Conservation (phyloP, 2,888 invertebrate species). For the Thysanoteuthis rhombus region DNA sequence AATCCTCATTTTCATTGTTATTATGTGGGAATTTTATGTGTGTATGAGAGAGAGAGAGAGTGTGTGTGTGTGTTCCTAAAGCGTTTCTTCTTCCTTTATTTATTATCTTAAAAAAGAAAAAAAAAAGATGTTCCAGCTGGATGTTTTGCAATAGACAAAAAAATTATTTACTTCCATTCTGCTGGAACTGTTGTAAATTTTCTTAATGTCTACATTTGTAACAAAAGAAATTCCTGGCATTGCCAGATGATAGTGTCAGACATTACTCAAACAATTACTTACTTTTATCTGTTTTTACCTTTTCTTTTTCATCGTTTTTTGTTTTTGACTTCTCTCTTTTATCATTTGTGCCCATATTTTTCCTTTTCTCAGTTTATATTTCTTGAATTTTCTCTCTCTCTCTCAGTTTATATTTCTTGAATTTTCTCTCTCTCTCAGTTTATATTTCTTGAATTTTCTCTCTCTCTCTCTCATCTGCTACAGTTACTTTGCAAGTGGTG, state of each 20-base stretch:
- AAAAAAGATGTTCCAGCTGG: neutral
- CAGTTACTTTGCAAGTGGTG: neutral
- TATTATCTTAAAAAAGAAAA: neutral
- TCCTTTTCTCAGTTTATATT: neutral
- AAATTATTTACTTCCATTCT: neutral
- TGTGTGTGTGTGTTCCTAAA: neutral
- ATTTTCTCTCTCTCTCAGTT: too few species aligned
- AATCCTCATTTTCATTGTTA: neutral
- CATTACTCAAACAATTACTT: neutral
- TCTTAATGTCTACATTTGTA: neutral
- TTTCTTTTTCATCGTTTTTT: too few species aligned
- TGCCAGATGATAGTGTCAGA: neutral
- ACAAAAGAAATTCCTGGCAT: neutral
- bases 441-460: too few species aligned
- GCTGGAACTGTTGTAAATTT: neutral
- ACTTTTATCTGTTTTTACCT: too few species aligned
- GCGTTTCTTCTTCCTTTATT: neutral
- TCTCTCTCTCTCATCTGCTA: too few species aligned
- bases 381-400: neutral
- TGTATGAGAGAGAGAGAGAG: too few species aligned
- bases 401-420: too few species aligned
- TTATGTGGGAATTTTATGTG: neutral
- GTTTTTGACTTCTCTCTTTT: neutral
- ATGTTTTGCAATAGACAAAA: neutral
- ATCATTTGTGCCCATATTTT: neutral